Conservation (phyloP, 37 sponge, comb jelly and placozoan species). For the Spongilla lacustris region DNA sequence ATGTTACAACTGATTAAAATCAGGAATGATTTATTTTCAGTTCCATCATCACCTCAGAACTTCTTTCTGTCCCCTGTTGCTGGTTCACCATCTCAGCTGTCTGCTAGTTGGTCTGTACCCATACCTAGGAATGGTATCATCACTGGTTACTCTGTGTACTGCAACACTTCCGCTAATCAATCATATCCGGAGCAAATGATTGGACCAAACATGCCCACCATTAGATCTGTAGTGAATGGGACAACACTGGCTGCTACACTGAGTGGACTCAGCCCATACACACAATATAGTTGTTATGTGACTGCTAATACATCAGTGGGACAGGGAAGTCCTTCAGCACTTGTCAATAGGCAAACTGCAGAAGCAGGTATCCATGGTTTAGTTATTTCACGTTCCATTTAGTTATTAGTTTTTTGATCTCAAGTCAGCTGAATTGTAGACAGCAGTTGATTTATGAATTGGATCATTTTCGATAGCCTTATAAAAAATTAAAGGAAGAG, state of each 20-base stretch:
- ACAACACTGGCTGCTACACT: conserved; percentile 2
- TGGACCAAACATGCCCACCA: background rate
- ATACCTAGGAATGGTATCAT: conserved; percentile 1
- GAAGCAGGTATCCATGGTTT: background rate
- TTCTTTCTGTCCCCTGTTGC: background rate
- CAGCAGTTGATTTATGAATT: too few relatives aligned
- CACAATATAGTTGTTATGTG: conserved; percentile 19
- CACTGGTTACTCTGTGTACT: conserved; percentile 1
- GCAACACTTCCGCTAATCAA: background rate
- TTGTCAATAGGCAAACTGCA: background rate
- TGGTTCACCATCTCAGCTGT: background rate
- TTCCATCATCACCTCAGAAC: background rate
- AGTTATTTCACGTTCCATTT: background rate
- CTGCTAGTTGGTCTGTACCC: background rate
- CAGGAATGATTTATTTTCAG: too few relatives aligned
- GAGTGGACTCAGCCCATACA: conserved; percentile 21
- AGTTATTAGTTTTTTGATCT: background rate
- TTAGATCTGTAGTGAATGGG: background rate
- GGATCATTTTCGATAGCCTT: too few relatives aligned
- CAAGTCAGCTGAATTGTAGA: background rate
- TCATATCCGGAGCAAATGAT: background rate
- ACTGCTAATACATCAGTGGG: conserved; percentile 34
- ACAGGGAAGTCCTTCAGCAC: background rate
- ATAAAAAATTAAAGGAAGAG: too few relatives aligned
- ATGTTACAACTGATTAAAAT: too few relatives aligned